Conservation (phyloP, 2,888 invertebrate species). For the Drosophila sordidula region DNA sequence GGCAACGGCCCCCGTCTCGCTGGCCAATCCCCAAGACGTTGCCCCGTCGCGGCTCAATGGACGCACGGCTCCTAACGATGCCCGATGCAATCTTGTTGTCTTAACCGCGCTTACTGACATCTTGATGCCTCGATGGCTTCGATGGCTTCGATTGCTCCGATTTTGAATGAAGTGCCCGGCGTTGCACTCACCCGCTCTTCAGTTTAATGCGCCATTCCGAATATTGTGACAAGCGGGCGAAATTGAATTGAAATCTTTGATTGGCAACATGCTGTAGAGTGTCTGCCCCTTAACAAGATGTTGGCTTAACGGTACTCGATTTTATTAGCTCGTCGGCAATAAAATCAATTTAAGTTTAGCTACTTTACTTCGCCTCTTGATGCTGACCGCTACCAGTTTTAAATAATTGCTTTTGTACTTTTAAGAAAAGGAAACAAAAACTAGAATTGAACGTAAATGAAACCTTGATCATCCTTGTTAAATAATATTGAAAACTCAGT, state of each 20-base stretch:
- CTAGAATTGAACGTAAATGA: not conserved
- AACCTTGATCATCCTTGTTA: conserved; percentile 6
- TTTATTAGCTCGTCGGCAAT: conserved; percentile 30
- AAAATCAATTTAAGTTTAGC: conserved; percentile 31
- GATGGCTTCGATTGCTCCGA: conserved; percentile 70
- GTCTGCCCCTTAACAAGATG: conserved; percentile 29
- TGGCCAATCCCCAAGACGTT: conserved; percentile 6
- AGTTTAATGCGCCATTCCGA: conserved; percentile 66
- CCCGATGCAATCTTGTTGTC: conserved; percentile 75
- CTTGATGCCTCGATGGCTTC: conserved; percentile 72
- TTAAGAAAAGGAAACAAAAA: not conserved
- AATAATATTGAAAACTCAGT: not conserved
- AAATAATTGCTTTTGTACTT: not conserved
- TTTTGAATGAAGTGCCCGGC: conserved; percentile 72
- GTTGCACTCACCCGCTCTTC: conserved; percentile 60
- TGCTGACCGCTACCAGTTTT: conserved; percentile 1
- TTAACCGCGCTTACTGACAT: conserved; percentile 74
- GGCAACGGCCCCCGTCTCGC: conserved; percentile 27
- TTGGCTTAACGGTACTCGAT: conserved; percentile 27
- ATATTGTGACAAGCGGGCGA: conserved; percentile 62
- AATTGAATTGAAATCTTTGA: conserved; percentile 76
- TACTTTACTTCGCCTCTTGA: not conserved
- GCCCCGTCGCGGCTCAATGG: conserved; percentile 23
- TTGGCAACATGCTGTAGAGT: conserved; percentile 54
- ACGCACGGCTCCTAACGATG: conserved; percentile 69